Conservation (phyloP, 2,888 invertebrate species). For the Thera britannica region DNA sequence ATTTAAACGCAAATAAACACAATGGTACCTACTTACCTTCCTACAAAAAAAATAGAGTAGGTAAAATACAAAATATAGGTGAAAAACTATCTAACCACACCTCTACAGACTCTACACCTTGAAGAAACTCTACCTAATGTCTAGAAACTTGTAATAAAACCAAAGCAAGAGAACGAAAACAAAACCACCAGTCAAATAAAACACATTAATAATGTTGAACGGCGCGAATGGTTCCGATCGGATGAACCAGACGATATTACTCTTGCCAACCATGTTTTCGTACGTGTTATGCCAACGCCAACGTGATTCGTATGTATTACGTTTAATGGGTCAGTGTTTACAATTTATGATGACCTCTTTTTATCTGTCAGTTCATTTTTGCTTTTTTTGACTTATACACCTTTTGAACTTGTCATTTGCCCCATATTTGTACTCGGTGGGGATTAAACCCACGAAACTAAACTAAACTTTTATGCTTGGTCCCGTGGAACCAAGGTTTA, state of each 20-base stretch:
- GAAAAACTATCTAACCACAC: no score
- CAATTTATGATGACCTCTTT: not conserved
- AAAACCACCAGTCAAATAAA: conserved; percentile 9
- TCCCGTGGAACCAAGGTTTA: no score
- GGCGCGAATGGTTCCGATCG: conserved; percentile 4
- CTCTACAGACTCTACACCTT: not conserved
- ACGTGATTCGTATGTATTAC: not conserved
- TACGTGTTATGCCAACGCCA: not conserved
- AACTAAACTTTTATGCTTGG: no score
- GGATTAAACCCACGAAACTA: no score
- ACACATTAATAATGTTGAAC: conserved; percentile 10
- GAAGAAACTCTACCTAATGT: not conserved
- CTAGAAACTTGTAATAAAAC: not conserved
- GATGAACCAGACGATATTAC: conserved; percentile 7
- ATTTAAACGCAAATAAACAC: no score
- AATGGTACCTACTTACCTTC: no score
- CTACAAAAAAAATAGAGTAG: no score
- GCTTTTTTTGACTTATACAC: no score
- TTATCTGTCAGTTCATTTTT: no score
- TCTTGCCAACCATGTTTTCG: conserved; percentile 4
- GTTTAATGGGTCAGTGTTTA: not conserved
- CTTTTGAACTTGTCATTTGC: no score
- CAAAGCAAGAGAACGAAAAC: conserved; percentile 4
- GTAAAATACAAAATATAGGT: no score
- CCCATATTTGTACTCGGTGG: no score